Conservation (phyloP, 53 echinoderm and acorn worm species). For the Temnopleurus reevesii region DNA sequence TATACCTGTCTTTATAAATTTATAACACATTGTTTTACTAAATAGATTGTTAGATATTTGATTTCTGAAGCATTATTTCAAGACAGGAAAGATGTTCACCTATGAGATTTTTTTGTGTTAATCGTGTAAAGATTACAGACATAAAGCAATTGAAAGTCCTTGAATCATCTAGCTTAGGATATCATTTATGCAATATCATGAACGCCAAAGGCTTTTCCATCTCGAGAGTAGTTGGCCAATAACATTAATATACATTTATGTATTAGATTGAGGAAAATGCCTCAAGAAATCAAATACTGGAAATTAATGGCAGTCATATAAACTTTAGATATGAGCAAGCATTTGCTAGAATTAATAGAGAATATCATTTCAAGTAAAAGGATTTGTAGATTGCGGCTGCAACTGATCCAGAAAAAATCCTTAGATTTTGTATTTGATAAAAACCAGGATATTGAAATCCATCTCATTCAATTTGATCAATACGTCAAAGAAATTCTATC, state of each 20-base stretch:
- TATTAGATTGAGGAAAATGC: neutral
- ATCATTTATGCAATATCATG: conserved; percentile 24
- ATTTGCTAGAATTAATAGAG: neutral
- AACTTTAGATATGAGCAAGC: neutral
- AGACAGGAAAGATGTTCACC: neutral
- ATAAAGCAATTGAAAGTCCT: neutral
- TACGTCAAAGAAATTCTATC: neutral
- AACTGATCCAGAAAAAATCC: neutral
- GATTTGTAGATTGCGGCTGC: neutral
- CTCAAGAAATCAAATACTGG: neutral
- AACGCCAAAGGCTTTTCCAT: neutral
- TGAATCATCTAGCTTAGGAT: neutral
- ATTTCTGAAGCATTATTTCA: too few relatives aligned
- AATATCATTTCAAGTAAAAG: neutral
- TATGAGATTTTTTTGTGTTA: neutral
- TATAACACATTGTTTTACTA: too few relatives aligned
- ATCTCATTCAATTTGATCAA: neutral
- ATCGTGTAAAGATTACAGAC: neutral
- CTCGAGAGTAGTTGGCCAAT: too few relatives aligned
- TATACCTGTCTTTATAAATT: too few relatives aligned
- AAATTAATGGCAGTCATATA: neutral
- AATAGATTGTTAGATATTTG: too few relatives aligned
- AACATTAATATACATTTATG: too few relatives aligned
- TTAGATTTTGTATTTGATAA: neutral
- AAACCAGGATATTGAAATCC: neutral